These are phyloP conservation scores for Catalaphyllia jardinei DNA, from an alignment of 64 coral and sea anemone species.

Conservation along the genomic window DNA sequence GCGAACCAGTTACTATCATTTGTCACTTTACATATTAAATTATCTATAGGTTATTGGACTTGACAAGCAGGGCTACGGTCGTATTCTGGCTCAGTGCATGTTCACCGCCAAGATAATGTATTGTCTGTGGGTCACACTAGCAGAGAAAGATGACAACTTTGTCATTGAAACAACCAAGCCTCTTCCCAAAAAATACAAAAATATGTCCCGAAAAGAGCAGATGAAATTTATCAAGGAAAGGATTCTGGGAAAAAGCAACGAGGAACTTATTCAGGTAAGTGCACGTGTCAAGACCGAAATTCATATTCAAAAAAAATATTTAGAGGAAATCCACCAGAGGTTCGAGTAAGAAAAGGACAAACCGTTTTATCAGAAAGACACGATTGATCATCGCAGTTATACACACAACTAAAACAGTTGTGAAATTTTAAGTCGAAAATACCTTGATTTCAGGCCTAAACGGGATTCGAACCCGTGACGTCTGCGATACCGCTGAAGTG, in stretches of 20 bases:
- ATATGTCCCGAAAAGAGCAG: slow-evolving; percentile 35
- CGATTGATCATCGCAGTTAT: too few species aligned
- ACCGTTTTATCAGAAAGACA: too few species aligned
- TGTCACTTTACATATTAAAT: neutral
- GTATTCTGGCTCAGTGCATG: slow-evolving; percentile 87
- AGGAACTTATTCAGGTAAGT: slow-evolving; percentile 55
- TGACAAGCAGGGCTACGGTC: slow-evolving; percentile 78
- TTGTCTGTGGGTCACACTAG: slow-evolving; percentile 78
- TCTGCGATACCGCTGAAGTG: too few species aligned
- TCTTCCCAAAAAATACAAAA: slow-evolving; percentile 9
- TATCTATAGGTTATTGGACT: slow-evolving; percentile 73
- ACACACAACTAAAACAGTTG: too few species aligned
- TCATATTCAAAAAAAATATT: too few species aligned
- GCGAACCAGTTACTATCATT: too few species aligned
- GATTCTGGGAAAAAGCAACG: slow-evolving; percentile 77
- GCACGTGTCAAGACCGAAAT: too few species aligned
- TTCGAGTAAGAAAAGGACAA: too few species aligned
- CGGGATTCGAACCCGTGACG: too few species aligned
- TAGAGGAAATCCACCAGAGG: too few species aligned
- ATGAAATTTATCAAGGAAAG: slow-evolving; percentile 60
- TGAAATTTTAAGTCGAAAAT: too few species aligned
- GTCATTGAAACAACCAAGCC: slow-evolving; percentile 72
- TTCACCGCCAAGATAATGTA: slow-evolving; percentile 89
- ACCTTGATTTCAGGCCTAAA: too few species aligned
- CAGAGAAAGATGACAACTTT: slow-evolving; percentile 75